phyloP scores from a whole-genome alignment of 2,113 vertebrate genomes.

The Tragelaphus imberbis region DNA sequence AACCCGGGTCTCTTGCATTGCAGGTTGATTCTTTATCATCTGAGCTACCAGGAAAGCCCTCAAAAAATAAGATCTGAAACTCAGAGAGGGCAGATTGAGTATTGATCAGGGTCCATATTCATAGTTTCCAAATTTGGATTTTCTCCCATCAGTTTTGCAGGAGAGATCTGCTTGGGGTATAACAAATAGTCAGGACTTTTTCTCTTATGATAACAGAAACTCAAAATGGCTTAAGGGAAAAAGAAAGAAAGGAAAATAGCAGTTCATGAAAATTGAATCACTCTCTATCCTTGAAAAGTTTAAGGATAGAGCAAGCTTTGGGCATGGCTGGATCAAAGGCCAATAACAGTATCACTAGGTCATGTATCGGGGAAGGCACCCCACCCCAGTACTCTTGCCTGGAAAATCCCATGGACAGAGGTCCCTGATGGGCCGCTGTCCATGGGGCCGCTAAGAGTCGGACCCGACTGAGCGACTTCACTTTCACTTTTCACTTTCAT shows the following conservation, averaged over 20 bases:
- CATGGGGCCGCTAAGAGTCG: too few species aligned
- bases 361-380: neutral
- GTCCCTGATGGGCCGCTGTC: too few species aligned
- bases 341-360: neutral
- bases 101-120: too few species aligned
- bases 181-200: neutral
- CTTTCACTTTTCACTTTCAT: too few species aligned
- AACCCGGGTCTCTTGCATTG: neutral
- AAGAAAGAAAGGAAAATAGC: neutral
- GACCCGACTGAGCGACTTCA: too few species aligned
- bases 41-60: neutral
- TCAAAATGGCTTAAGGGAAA: neutral
- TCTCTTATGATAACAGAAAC: neutral
- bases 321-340: neutral
- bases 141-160: neutral
- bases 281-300: neutral
- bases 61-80: neutral
- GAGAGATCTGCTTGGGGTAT: neutral
- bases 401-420: too few species aligned
- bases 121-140: neutral
- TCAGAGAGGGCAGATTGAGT: neutral
- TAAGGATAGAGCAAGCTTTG: rapidly evolving
- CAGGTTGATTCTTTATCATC: neutral
- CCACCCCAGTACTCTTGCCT: too few species aligned
- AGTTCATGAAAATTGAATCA: neutral